Evolutionary conservation across 2,797 vertebrate genomes (phyloP), one percentile per base, ranked within the genome.

Genomic region (Anguilla pacifica): DNA sequence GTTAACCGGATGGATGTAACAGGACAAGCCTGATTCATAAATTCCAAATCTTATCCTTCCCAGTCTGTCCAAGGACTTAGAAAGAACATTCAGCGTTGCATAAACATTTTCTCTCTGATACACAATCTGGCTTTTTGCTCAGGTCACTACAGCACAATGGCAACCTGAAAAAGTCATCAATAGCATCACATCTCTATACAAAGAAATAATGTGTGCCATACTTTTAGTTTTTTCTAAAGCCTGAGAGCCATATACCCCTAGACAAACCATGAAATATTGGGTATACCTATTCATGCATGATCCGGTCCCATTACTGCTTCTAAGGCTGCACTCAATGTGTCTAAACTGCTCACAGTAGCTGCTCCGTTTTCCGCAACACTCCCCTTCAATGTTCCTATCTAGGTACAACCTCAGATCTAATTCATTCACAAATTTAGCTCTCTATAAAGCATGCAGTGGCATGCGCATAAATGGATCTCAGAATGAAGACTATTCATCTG

Each of bases 21-120:
- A 31, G 39, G 83, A 59, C 51, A 84, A n/a, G 28, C 49, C 51
- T 84, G 28, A 83, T 84, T 59, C 53, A 55, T 84, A 46, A 55
- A 57, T 25, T 59, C 79, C 79, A 82, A 82, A 51, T n/a, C 1
- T 1, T 31, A 82, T n/a, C 43, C 43, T 81, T 46, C 43, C 43
- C 79, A 25, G 79, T 49, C 19, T 25, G 25, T 15, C 53, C 51
- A 59, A 84, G n/a, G 51, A 17, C 81, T 83, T 49, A 57, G 3
- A 6, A 57, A 84, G 83, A 59, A 46, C 11, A 59, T n/a, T 82
- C 53, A 59, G 28, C 35, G 28, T 51, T 84, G 51, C 51, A 83
- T 55, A 83, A 83, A 84, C 31, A 57, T 84, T 28, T 84, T 84
- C 79, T 82, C 79, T 25, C 79, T n/a, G 46, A 51, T 25, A 49